Evolutionary conservation across 92 coral and sea anemone genomes (phyloP), one percentile per base, ranked within the genome.

Genomic region (Metridium senile): DNA sequence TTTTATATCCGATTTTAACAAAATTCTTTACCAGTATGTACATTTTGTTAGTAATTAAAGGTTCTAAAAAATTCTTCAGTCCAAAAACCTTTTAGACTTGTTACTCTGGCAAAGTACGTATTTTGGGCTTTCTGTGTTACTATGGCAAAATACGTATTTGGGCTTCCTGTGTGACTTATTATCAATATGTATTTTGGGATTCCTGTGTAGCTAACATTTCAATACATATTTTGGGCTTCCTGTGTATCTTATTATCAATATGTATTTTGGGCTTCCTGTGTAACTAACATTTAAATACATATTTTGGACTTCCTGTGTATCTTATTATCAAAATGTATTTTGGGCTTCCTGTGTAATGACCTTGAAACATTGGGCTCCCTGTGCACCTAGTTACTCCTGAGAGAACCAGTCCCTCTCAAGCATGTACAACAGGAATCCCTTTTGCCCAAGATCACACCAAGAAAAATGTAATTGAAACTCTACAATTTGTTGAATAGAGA

Each of bases 381-480:
- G 61, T 17, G 23, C 13, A 2, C 28, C 1, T 1, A 4, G 11
- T 4, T 16, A 16, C 45, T 13, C 3, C 20, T 1, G 22, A 31
- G 31, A 20, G 69, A 63, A 63, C 69, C 69, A 63, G 69, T 63
- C 69, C 27, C 45, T 63, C 45, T 28, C 16, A n/a, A 63, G 69
- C n/a, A 13, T 13, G 16, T 63, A 31, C 39, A 35, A 63, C 69
- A 63, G 69, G 43, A 11, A 63, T 2, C 39, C 69, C 69, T 27
- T 23, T 54, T 2, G 8, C 3, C 23, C 68, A 35, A 51, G 53
- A n/a, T n/a, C n/a, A n/a, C n/a, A n/a, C n/a, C n/a, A n/a, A n/a
- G n/a, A n/a, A n/a, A n/a, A n/a, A n/a, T n/a, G n/a, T n/a, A n/a
- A n/a, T n/a, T n/a, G n/a, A n/a, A n/a, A n/a, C n/a, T n/a, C n/a